Conservation (phyloP, 2,888 invertebrate species). For the Fragum whitleyi region DNA sequence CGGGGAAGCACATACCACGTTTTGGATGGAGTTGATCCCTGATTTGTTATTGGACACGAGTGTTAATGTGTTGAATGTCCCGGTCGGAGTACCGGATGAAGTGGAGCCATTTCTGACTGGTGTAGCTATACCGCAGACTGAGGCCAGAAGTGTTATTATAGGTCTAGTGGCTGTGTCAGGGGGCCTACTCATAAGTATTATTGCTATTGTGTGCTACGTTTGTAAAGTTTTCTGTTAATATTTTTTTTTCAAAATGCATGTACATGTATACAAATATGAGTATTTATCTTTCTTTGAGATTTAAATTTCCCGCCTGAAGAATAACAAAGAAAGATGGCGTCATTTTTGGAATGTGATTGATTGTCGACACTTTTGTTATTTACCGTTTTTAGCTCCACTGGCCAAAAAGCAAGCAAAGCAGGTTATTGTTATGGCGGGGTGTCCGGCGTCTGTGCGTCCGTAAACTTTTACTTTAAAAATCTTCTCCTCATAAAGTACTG, state of each 20-base stretch:
- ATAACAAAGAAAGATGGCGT: too few relatives aligned
- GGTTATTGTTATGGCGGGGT: too few relatives aligned
- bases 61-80: neutral
- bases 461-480: too few relatives aligned
- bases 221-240: constrained; percentile 26
- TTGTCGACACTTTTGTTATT: too few relatives aligned
- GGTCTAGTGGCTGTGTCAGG: constrained; percentile 17
- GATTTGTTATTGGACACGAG: constrained; percentile 26
- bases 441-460: too few relatives aligned
- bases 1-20: constrained; percentile 56
- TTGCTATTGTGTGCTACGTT: constrained; percentile 18
- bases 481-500: too few relatives aligned
- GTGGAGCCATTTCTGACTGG: constrained; percentile 10
- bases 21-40: constrained; percentile 54
- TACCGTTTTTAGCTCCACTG: too few relatives aligned
- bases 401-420: too few relatives aligned
- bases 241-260: neutral
- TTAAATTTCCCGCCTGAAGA: too few relatives aligned
- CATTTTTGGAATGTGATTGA: too few relatives aligned
- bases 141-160: constrained; percentile 14
- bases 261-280: neutral
- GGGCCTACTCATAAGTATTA: constrained; percentile 19
- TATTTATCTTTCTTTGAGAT: too few relatives aligned
- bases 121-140: constrained; percentile 2
- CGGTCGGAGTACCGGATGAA: constrained; percentile 9